Evolutionary conservation across 1,140 invertebrate genomes (phyloP).

Genomic region (Eueides isabella): DNA sequence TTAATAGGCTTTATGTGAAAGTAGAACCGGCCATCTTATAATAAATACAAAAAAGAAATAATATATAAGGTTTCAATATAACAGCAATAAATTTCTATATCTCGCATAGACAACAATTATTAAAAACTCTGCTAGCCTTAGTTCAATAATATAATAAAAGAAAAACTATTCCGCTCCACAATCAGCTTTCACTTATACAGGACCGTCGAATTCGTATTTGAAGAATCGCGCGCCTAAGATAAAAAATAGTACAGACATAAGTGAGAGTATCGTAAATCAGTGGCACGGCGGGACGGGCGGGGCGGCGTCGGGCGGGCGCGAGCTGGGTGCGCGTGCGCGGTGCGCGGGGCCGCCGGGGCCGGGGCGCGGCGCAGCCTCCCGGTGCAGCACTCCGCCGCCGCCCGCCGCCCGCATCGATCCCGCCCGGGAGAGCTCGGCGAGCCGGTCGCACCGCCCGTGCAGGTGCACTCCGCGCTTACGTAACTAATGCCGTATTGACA

Average conservation of each 20-base stretch:
- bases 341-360: constrained; percentile 39
- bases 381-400: constrained; percentile 74
- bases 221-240: constrained; percentile 38
- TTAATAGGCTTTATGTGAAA: no score
- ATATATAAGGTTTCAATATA: not conserved
- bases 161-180: not conserved
- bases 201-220: not conserved
- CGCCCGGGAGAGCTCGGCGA: constrained; percentile 63
- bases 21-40: no score
- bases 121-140: not conserved
- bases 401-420: constrained; percentile 78
- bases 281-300: constrained; percentile 41
- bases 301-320: constrained; percentile 40
- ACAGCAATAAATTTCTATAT: not conserved
- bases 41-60: no score
- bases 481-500: constrained; percentile 58
- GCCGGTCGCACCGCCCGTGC: constrained; percentile 58
- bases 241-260: constrained; percentile 45
- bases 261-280: constrained; percentile 70
- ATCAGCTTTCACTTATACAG: constrained; percentile 8
- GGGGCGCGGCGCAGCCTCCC: constrained; percentile 69
- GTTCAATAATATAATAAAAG: not conserved
- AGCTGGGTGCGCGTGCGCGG: constrained; percentile 52
- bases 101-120: not conserved
- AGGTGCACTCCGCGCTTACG: constrained; percentile 68